These are phyloP conservation scores for Venustaconcha ellipsiformis DNA, from an alignment of 1,140 invertebrate genomes.

Conservation along the genomic window DNA sequence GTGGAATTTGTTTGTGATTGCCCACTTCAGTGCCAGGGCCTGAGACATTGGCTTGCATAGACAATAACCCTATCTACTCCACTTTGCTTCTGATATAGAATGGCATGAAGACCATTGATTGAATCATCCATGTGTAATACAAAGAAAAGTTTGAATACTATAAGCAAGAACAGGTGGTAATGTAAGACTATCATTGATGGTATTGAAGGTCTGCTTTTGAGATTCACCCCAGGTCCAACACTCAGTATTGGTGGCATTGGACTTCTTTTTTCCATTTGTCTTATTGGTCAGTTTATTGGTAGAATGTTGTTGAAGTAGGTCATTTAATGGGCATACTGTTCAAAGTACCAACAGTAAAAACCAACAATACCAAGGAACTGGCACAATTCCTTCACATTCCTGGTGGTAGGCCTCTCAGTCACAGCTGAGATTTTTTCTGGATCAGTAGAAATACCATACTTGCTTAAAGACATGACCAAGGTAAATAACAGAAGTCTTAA, in stretches of 20 bases:
- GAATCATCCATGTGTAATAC: constrained; percentile 43
- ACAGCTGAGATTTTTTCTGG: constrained; percentile 46
- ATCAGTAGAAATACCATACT: constrained; percentile 37
- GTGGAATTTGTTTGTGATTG: too few relatives aligned
- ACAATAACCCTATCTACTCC: constrained; percentile 3
- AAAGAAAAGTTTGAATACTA: constrained; percentile 31
- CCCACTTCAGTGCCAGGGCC: neutral
- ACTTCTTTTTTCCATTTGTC: constrained; percentile 6
- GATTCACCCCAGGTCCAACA: constrained; percentile 28
- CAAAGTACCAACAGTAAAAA: constrained; percentile 66
- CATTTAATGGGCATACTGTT: constrained; percentile 42
- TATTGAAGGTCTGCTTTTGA: neutral
- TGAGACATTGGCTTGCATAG: constrained; percentile 21
- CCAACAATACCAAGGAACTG: constrained; percentile 69
- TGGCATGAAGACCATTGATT: constrained; percentile 42
- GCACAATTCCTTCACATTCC: constrained; percentile 7
- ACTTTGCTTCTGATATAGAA: constrained; percentile 44
- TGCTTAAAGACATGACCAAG: constrained; percentile 37
- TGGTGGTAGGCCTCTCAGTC: constrained; percentile 36
- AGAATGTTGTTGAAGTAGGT: constrained; percentile 6
- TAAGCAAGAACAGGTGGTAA: constrained; percentile 36
- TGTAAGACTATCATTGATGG: constrained; percentile 15
- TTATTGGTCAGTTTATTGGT: constrained; percentile 12
- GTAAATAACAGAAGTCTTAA: constrained; percentile 64
- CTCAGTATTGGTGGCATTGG: neutral